Percentiles rank a stretch among this genome's conserved stretches.
phyloP scores from a whole-genome alignment of 2,113 vertebrate species.

The Alaudala cheleensis region DNA sequence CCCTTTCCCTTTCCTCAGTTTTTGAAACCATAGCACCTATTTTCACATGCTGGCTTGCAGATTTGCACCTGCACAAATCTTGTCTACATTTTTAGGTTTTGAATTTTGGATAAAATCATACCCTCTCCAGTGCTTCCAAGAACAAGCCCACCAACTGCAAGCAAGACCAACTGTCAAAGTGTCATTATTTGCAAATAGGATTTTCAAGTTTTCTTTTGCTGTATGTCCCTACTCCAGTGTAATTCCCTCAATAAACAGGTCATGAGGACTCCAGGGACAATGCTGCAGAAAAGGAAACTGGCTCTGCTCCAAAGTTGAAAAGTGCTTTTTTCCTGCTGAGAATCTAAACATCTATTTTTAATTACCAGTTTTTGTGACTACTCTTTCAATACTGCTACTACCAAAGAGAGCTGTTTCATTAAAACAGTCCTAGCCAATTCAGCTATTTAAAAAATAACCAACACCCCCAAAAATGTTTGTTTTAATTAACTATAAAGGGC shows the following conservation, averaged over 20 bases:
- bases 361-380: background rate
- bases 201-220: background rate
- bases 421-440: background rate
- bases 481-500: conserved; percentile 40
- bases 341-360: conserved; percentile 33
- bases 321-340: background rate
- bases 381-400: background rate
- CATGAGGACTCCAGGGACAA: background rate
- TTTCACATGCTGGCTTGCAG: background rate
- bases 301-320: background rate
- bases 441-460: background rate
- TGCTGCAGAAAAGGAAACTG: background rate
- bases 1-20: background rate
- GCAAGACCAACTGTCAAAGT: background rate
- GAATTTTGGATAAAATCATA: background rate
- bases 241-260: background rate
- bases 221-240: background rate
- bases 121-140: background rate
- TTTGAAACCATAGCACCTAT: background rate
- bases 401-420: background rate
- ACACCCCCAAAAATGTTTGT: background rate
- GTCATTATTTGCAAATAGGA: background rate
- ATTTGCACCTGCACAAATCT: background rate
- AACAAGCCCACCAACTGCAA: background rate
- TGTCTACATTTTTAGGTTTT: background rate